phyloP scores from a whole-genome alignment of 2,113 vertebrate genomes.

The Paralichthys olivaceus region DNA sequence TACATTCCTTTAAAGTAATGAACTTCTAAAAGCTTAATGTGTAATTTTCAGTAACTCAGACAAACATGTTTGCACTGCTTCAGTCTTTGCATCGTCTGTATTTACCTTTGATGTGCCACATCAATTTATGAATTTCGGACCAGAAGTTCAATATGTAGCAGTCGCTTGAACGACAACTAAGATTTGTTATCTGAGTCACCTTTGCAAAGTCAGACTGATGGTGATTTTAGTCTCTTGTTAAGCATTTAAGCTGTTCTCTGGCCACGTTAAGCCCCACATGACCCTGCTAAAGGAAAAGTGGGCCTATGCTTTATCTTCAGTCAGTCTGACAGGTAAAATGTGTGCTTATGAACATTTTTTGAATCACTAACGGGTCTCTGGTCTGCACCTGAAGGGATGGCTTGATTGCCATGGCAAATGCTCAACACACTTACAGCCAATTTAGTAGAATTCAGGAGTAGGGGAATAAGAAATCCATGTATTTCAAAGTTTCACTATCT shows the following conservation, averaged over 20 bases:
- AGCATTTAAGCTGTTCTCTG: constrained; percentile 33
- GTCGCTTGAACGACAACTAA: constrained; percentile 7
- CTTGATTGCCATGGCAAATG: neutral
- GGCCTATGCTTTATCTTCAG: constrained; percentile 18
- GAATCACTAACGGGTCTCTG: constrained; percentile 1
- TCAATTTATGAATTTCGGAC: neutral
- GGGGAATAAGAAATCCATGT: neutral
- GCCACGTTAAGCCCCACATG: constrained; percentile 14
- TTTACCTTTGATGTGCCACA: neutral
- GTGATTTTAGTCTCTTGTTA: constrained; percentile 33
- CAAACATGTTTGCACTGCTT: too few species aligned
- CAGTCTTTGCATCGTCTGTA: too few species aligned
- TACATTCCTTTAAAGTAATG: too few species aligned
- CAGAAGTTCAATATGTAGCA: neutral
- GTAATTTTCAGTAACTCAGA: too few species aligned
- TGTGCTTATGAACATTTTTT: constrained; percentile 11
- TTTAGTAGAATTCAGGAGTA: neutral
- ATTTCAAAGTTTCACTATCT: neutral
- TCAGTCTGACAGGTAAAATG: constrained; percentile 24
- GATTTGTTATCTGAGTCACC: constrained; percentile 2
- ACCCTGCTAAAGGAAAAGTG: constrained; percentile 13
- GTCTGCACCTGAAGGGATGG: neutral
- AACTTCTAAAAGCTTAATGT: too few species aligned
- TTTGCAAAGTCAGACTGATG: constrained; percentile 14
- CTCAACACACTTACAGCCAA: neutral